These are phyloP conservation scores for Pollenia labialis DNA, from an alignment of 2,888 invertebrate species.

Conservation along the genomic window DNA sequence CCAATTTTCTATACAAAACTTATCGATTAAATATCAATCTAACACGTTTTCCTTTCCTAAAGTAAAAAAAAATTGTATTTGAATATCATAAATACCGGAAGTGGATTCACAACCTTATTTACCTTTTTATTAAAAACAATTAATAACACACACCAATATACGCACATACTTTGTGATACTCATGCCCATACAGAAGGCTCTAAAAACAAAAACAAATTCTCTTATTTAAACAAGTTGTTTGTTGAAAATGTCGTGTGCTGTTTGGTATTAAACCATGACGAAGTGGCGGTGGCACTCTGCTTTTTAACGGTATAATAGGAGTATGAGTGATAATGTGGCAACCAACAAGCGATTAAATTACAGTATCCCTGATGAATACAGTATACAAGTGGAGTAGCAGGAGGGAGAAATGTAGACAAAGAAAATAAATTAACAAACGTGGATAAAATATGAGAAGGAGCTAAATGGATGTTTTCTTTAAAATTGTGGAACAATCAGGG, in stretches of 20 bases:
- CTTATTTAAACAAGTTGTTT: slow-evolving; percentile 35
- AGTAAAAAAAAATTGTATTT: not conserved
- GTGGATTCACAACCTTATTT: slow-evolving; percentile 2
- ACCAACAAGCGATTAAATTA: slow-evolving; percentile 78
- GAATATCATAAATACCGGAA: slow-evolving; percentile 37
- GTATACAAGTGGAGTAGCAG: not conserved
- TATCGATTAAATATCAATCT: no score
- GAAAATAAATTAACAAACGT: not conserved
- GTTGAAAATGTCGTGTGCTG: not conserved
- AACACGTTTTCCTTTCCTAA: no score
- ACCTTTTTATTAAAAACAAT: not conserved
- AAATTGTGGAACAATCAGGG: not conserved
- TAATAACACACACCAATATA: not conserved
- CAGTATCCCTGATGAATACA: slow-evolving; percentile 18
- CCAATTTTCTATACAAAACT: no score
- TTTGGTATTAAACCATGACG: slow-evolving; percentile 21
- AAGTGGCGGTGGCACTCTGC: not conserved
- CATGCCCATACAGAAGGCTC: not conserved
- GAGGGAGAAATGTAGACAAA: not conserved
- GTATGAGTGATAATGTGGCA: slow-evolving; percentile 38
- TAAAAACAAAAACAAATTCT: slow-evolving; percentile 9
- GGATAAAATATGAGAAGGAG: not conserved
- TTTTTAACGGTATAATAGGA: not conserved
- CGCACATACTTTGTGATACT: no score
- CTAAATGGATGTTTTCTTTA: not conserved